Base-by-base conservation (phyloP, 2,113 vertebrate genomes). In the Apeltes quadracus region DNA sequence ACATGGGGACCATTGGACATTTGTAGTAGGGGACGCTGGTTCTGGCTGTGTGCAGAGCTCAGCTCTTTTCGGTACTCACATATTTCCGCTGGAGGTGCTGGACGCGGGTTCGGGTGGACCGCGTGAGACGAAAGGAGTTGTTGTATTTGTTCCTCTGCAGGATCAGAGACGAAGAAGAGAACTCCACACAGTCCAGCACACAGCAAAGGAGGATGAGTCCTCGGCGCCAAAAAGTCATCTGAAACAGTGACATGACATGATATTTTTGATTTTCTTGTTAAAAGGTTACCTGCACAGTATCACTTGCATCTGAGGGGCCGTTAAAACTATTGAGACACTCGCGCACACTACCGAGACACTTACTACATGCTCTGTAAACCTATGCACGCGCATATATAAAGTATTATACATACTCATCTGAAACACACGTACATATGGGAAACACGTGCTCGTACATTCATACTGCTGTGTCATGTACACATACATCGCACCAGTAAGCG, bases 191-290 rank as follows among this genome's bases (percentile, higher is more conserved):
- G 81, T 16, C 75, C 43, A 86, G 32, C 1, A 71, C 6, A 8
- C 68, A 78, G 38, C 58, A 74, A 7, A 90, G 65, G 15, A 88
- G 32, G 68, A 86, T 25, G 44, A 92, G 59, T 34, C 44, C 41
- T 18, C 2, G 57, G 51, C 63, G 76, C 58, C 76, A 83, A 62
- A 67, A 20, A 53, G 72, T 56, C 93, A 94, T 94, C 92, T 94
- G 78, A 23, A 79, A 81, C 38, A 74, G 44, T 57, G 3, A 82
- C 54, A 66, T 51, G 38, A 72, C 11, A 15, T 27, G 12, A 22
- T n/a, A 36, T 32, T 34, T n/a, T n/a, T n/a, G n/a, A n/a, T n/a
- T n/a, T n/a, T n/a, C n/a, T n/a, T n/a, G n/a, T n/a, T n/a, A 38
- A 57, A 58, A 5, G 18, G 9, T 11, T 12, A 56, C 11, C 20